These are phyloP conservation scores for Sylvilagus floridanus DNA, from an alignment of 2,797 vertebrate genomes.

Conservation along the genomic window DNA sequence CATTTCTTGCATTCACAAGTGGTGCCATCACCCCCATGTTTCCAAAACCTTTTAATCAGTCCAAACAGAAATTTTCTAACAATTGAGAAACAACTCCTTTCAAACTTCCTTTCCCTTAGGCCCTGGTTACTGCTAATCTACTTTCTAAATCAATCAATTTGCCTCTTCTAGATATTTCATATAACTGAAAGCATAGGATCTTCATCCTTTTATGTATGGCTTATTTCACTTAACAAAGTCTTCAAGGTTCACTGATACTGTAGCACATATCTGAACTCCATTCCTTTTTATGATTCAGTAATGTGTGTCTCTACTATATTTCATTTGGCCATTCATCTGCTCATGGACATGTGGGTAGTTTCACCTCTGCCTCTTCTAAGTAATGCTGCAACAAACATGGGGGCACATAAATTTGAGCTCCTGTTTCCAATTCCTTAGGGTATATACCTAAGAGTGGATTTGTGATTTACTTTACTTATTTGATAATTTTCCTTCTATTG, in stretches of 20 bases:
- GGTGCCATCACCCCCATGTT: background rate
- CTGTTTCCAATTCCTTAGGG: background rate
- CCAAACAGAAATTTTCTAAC: background rate
- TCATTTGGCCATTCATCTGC: background rate
- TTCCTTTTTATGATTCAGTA: background rate
- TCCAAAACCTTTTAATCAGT: background rate
- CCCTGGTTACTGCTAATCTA: background rate
- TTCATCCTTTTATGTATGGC: background rate
- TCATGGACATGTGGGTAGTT: background rate
- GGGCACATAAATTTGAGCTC: background rate
- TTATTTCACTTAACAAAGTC: background rate
- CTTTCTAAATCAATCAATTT: background rate
- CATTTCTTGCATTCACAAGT: background rate
- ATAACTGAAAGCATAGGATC: background rate
- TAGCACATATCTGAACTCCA: background rate
- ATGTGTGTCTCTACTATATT: background rate
- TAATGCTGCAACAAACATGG: background rate
- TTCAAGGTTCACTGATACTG: background rate
- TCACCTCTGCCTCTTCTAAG: background rate
- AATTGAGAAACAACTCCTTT: background rate
- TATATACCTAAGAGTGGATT: background rate
- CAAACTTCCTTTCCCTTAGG: background rate
- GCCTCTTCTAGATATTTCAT: background rate
- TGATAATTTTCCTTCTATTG: background rate
- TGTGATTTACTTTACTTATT: background rate